Evolutionary conservation across 2,888 invertebrate species (phyloP), one percentile per base, ranked within the genome.

Genomic region (Eristalis tenax): DNA sequence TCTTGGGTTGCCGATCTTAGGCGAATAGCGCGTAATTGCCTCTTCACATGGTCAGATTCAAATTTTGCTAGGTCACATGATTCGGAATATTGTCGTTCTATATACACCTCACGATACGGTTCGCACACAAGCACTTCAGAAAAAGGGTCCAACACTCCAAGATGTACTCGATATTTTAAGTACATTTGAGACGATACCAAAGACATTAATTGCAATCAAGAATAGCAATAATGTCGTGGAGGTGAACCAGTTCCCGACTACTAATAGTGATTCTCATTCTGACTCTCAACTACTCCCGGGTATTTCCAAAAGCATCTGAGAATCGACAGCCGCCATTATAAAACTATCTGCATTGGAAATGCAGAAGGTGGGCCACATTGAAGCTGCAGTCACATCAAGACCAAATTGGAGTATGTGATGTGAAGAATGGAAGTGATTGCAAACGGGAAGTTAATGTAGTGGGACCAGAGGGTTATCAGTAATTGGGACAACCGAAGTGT

Each of bases 281-380:
- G 4, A 6, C 5, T 28, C 77, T n/a, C 64, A 57, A 28, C 64
- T 56, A 4, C n/a, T 23, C 18, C 56, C 70, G 8, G 28, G 28
- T 38, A 57, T 64, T 70, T 70, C 8, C 15, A 28, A 0, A 23
- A 70, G 18, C 56, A 70, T 35, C 50, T 23, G 15, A 64, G 77
- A 5, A 40, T 0, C 23, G 50, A 78, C 4, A 70, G 63, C n/a
- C 50, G 77, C 2, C 38, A 77, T 50, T 63, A 50, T 15, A 70
- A 70, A 63, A 8, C 56, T 3, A 4, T 70, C 13, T 78, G 69
- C n/a, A n/a, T 11, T 64, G 38, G 0, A 70, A 56, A 26, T 64
- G 64, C 32, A 43, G 64, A 78, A 56, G 26, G 56, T 64, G 11
- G 63, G 69, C 2, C 50, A 74, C 15, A 64, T 74, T 15, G 74